A percentile compares a stretch with the other conserved stretches of the same genome.
phyloP scores from a whole-genome alignment of 2,113 vertebrate species.

The Rhipidura dahli region DNA sequence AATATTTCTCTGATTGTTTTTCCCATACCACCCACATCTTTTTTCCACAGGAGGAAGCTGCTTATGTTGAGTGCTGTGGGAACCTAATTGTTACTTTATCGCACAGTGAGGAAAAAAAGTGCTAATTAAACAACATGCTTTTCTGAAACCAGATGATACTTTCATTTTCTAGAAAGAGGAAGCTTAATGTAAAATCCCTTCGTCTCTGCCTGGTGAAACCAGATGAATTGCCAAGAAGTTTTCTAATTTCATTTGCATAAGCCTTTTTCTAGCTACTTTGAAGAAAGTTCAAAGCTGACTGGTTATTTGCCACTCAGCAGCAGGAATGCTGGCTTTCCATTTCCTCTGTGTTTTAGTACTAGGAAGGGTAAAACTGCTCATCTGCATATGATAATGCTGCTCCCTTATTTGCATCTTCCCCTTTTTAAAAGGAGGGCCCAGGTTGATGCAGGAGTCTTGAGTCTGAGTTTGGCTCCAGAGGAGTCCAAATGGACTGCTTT shows the following conservation, averaged over 20 bases:
- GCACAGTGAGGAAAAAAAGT: constrained; percentile 18
- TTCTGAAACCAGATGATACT: constrained; percentile 56
- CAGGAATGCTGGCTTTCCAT: constrained; percentile 25
- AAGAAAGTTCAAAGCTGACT: constrained; percentile 51
- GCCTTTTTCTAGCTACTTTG: constrained; percentile 51
- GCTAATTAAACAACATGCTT: constrained; percentile 57
- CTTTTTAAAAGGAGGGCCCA: not conserved
- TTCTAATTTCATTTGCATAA: constrained; percentile 65
- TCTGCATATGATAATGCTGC: constrained; percentile 22
- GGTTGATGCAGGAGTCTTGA: not conserved
- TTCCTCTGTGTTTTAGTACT: constrained; percentile 6
- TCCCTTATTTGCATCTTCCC: not conserved
- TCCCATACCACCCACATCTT: constrained; percentile 59
- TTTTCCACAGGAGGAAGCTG: constrained; percentile 55
- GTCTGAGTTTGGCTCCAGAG: not conserved
- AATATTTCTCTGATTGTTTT: constrained; percentile 61
- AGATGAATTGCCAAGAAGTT: constrained; percentile 57
- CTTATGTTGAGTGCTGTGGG: constrained; percentile 55
- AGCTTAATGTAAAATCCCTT: constrained; percentile 51
- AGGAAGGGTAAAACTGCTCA: not conserved
- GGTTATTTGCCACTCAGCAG: constrained; percentile 39
- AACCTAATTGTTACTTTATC: constrained; percentile 64
- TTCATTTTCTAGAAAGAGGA: constrained; percentile 68
- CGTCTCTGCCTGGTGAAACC: constrained; percentile 39
- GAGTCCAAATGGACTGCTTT: not conserved